Conservation (phyloP, 2,113 vertebrate genomes). For the Apodemus speciosus region DNA sequence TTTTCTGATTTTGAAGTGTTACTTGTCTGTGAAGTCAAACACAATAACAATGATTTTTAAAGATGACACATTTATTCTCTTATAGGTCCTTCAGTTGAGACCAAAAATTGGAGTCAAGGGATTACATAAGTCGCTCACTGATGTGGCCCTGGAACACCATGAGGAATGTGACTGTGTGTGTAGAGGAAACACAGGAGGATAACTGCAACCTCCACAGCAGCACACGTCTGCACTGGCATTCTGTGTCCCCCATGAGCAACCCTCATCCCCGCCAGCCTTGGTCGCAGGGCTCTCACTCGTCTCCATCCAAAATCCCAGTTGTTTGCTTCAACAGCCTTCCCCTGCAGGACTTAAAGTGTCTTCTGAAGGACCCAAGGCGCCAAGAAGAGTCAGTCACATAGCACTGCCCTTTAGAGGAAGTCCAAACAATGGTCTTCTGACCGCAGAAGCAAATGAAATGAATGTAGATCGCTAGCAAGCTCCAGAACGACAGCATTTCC, state of each 20-base stretch:
- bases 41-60: background rate
- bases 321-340: slow-evolving; percentile 84
- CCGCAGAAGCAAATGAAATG: slow-evolving; percentile 63
- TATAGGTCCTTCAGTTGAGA: slow-evolving; percentile 95
- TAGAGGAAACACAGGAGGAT: slow-evolving; percentile 91
- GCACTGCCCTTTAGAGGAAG: slow-evolving; percentile 84
- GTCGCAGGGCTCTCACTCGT: slow-evolving; percentile 78
- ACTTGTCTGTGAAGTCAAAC: background rate
- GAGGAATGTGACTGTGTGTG: slow-evolving; percentile 97
- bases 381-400: slow-evolving; percentile 83
- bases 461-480: slow-evolving; percentile 51
- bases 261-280: background rate
- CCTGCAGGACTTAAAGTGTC: slow-evolving; percentile 80
- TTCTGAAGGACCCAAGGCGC: slow-evolving; percentile 80
- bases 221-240: background rate
- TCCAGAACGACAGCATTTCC: background rate
- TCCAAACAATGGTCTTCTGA: slow-evolving; percentile 80
- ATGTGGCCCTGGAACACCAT: slow-evolving; percentile 96
- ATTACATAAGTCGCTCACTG: slow-evolving; percentile 94
- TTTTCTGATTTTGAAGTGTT: background rate
- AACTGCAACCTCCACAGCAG: slow-evolving; percentile 57
- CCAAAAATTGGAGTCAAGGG: slow-evolving; percentile 90
- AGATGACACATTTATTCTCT: slow-evolving; percentile 40
- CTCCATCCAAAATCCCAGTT: slow-evolving; percentile 86
- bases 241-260: background rate